Base-by-base conservation (phyloP, 1,140 invertebrate species). In the Leptinotarsa undecemlineata region DNA sequence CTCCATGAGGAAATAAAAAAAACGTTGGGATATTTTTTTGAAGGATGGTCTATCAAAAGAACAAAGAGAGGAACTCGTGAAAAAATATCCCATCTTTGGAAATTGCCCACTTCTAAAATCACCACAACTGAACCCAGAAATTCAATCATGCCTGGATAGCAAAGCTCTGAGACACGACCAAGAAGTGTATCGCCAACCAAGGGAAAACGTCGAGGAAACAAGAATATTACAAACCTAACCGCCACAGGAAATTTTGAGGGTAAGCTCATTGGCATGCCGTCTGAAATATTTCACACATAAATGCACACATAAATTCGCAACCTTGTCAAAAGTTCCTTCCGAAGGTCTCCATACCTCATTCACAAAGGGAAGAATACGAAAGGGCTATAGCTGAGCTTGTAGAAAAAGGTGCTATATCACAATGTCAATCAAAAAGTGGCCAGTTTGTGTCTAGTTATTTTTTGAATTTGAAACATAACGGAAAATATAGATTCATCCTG, bases 361-460 rank as follows among this genome's bases (percentile, higher is more conserved):
- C n/a, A 68, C 47, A 20, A 11, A 20, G 20, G 42, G 42, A 26
- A n/a, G 67, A 70, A 73, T 13, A 5, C 8, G 19, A 26, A 26
- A 60, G 6, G 57, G 57, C 15, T 17, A 2, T 73, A 21, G 19
- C 20, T 21, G 13, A 51, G 8, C 42, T 71, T 20, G 20, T 72
- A 20, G 23, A 61, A 15, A 8, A 48, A 66, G 74, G 70, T 67
- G 26, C 70, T 57, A 67, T 73, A 61, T 48, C 15, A 11, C 33
- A 33, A 71, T 20, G 19, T 20, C 17, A n/a, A 15, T 48, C 48
- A 5, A 11, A 60, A 26, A 51, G 47, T 57, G 51, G 73, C 2
- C 74, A 81, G 73, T 83, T 82, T 79, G 21, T 81, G 14, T 83
- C 82, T 15, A 68, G 66, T 68, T 73, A 77, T 71, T 83, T 83